These are phyloP conservation scores for Naso thynnoides DNA, from an alignment of 2,797 vertebrate species.

Conservation along the genomic window DNA sequence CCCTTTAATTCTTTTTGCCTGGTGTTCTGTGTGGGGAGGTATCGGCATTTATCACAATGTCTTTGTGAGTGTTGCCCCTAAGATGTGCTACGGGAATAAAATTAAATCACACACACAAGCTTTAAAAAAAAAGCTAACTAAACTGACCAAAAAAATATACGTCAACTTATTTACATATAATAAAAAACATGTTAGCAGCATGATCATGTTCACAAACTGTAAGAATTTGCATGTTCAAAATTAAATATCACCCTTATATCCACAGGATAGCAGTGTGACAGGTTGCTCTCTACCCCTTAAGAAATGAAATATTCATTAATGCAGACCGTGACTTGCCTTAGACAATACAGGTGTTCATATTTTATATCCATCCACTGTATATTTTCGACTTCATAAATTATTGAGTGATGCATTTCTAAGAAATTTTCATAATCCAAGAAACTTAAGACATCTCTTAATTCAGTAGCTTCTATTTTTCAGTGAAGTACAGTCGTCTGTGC, in stretches of 20 bases:
- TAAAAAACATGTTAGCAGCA: too few relatives aligned
- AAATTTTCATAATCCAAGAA: slow-evolving; percentile 17
- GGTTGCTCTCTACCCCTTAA: background rate
- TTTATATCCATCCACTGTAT: background rate
- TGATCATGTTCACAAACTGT: background rate
- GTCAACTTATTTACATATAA: slow-evolving; percentile 3
- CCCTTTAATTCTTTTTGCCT: background rate
- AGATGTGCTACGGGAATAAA: background rate
- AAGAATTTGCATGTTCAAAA: background rate
- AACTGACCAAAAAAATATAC: background rate
- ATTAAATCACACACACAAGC: background rate
- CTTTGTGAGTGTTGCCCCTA: slow-evolving; percentile 1
- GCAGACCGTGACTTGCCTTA: background rate
- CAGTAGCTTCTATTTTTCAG: slow-evolving; percentile 37
- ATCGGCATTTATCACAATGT: background rate
- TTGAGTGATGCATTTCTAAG: slow-evolving; percentile 17
- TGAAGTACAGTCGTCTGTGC: slow-evolving; percentile 26
- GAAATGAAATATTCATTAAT: background rate
- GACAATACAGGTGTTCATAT: background rate
- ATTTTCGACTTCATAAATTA: slow-evolving; percentile 7
- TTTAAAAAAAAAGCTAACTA: too few relatives aligned
- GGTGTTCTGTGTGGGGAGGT: background rate
- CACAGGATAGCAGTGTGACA: background rate
- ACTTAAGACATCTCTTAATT: slow-evolving; percentile 42
- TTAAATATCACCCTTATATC: background rate